phyloP scores from a whole-genome alignment of 2,113 vertebrate genomes.

The Dascyllus trimaculatus region DNA sequence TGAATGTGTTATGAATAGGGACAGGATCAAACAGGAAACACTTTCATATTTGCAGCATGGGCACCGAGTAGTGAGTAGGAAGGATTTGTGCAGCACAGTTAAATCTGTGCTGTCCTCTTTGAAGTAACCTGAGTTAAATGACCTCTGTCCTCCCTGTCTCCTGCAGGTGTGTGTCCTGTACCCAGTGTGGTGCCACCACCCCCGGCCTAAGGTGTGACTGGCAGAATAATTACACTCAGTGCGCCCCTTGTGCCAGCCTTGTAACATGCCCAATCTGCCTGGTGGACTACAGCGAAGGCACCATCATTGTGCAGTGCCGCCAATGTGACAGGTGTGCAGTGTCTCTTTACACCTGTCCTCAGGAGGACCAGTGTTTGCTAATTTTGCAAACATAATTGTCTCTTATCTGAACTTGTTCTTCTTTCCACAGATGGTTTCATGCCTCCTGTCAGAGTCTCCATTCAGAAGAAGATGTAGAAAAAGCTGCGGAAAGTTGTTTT shows the following conservation, averaged over 20 bases:
- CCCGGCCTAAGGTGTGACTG: slow-evolving; percentile 95
- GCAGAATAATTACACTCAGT: slow-evolving; percentile 99
- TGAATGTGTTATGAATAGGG: no score
- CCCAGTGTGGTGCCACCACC: slow-evolving; percentile 94
- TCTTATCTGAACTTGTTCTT: slow-evolving; percentile 23
- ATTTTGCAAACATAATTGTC: slow-evolving; percentile 9
- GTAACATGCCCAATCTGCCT: slow-evolving; percentile 91
- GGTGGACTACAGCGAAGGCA: slow-evolving; percentile 92
- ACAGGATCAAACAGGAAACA: no score
- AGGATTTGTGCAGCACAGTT: slow-evolving; percentile 2
- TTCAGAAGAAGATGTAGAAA: slow-evolving; percentile 95
- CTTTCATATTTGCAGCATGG: slow-evolving; percentile 1
- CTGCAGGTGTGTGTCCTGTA: slow-evolving; percentile 96
- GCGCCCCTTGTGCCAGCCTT: slow-evolving; percentile 95
- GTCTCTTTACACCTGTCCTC: slow-evolving; percentile 30
- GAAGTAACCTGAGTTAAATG: slow-evolving; percentile 38
- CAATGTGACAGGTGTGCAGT: slow-evolving; percentile 93
- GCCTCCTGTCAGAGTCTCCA: slow-evolving; percentile 95
- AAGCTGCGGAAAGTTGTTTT: slow-evolving; percentile 92
- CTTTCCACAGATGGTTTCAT: slow-evolving; percentile 93
- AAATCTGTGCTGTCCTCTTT: slow-evolving; percentile 2
- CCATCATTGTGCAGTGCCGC: slow-evolving; percentile 94
- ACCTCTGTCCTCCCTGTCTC: slow-evolving; percentile 45
- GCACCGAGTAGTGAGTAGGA: neutral
- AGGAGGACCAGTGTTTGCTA: neutral